Conservation (phyloP, 2,113 vertebrate species). For the Geococcyx californianus region DNA sequence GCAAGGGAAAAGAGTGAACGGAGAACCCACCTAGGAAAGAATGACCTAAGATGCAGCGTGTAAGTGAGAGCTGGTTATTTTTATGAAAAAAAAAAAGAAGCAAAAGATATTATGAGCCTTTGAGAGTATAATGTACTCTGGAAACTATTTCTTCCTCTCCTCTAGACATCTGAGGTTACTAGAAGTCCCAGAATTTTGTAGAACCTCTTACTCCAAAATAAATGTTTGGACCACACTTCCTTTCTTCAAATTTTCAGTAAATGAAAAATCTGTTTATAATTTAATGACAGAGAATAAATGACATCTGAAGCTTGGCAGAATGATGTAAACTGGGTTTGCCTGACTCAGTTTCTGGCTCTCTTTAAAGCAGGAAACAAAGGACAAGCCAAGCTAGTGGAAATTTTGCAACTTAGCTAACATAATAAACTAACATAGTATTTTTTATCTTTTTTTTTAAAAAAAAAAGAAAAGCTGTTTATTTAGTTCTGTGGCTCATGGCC, state of each 20-base stretch:
- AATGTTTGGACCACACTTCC: background rate
- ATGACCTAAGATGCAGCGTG: background rate
- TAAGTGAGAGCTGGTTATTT: background rate
- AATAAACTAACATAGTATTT: background rate
- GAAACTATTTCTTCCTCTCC: background rate
- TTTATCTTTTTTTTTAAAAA: too few relatives aligned
- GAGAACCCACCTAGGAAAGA: background rate
- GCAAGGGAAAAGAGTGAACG: background rate
- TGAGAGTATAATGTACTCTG: background rate
- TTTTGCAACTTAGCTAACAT: background rate
- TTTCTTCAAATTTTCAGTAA: background rate
- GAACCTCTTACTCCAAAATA: background rate
- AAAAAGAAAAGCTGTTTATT: background rate
- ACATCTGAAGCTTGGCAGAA: conserved; percentile 23
- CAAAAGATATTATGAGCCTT: background rate
- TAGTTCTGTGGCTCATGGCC: conserved; percentile 10
- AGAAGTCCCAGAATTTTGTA: background rate
- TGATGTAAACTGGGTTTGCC: conserved; percentile 12
- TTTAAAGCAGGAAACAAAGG: background rate
- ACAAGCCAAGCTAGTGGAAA: conserved; percentile 22
- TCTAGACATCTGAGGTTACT: background rate
- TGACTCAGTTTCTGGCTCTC: background rate
- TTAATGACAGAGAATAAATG: background rate
- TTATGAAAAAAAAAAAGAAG: background rate
- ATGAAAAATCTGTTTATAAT: conserved; percentile 17